These are phyloP conservation scores for Pantherophis alleghaniensis DNA, from an alignment of 2,797 vertebrate species.

Conservation along the genomic window DNA sequence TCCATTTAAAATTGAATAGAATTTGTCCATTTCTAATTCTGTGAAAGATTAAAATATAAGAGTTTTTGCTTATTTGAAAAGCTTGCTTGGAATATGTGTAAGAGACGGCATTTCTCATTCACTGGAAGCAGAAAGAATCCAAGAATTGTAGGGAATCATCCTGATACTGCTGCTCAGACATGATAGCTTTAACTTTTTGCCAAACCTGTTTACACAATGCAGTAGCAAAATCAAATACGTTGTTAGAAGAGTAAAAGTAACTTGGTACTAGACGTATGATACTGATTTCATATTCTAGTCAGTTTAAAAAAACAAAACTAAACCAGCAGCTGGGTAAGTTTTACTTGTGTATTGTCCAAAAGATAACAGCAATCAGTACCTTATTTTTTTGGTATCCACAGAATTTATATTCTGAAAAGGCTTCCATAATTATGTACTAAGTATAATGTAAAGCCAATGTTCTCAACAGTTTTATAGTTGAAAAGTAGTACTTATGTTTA, in stretches of 20 bases:
- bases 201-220: not conserved
- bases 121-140: not conserved
- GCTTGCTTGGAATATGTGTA: not conserved
- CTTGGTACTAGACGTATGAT: not conserved
- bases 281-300: not conserved
- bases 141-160: not conserved
- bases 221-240: not conserved
- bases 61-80: not conserved
- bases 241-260: not conserved
- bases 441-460: conserved; percentile 46
- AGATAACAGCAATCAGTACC: not conserved
- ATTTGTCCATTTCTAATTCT: conserved; percentile 17
- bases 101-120: not conserved
- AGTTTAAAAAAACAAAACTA: not conserved
- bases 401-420: conserved; percentile 31
- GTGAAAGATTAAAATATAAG: not conserved
- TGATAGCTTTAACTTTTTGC: not conserved
- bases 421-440: conserved; percentile 13
- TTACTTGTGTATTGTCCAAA: not conserved
- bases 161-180: not conserved
- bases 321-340: not conserved
- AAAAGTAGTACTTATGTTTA: conserved; percentile 50
- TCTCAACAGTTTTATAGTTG: conserved; percentile 50
- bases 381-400: not conserved
- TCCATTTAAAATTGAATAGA: conserved; percentile 34